Base-by-base conservation (phyloP, 2,888 invertebrate species). In the Lycophotia porphyrea region DNA sequence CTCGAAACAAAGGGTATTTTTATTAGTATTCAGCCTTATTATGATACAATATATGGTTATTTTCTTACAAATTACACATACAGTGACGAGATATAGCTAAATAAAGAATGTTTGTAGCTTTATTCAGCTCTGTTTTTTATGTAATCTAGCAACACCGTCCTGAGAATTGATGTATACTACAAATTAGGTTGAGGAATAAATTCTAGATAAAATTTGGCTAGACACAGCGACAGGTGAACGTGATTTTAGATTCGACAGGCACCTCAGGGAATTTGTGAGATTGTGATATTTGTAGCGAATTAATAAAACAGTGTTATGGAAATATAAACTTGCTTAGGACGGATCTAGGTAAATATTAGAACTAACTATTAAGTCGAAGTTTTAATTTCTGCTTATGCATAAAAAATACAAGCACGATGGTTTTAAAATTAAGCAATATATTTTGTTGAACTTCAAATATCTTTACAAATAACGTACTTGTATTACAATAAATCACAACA, bases 191-290 rank as follows among this genome's bases (percentile, higher is more conserved):
- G 60, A 47, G 72, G 47, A 81, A 76, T 82, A 76, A 81, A 81
- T 81, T 76, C 27, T 47, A 60, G 42, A 73, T 76, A 64, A 82
- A 82, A 82, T 82, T 82, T 81, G 82, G 71, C 76, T 85, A 85
- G 72, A 85, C 82, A 85, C 61, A 75, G 70, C 60, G 82, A 76
- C 82, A 81, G 76, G 82, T 77, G 77, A 73, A 67, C 82, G 52
- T 27, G 77, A 82, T 82, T 82, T 73, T 70, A 71, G 60, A 70
- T 85, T 71, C 85, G 67, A 42, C 52, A 63, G 27, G 52, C 39
- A 44, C 85, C 64, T 55, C 24, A n/a, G 82, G 72, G 72, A 63
- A 58, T 84, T 55, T 58, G 34, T 47, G 58, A 76, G 71, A 72
- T 81, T 71, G 61, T 65, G 71, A 71, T 81, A 74, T 80, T 75